phyloP scores from a whole-genome alignment of 2,113 vertebrate genomes.

The Ginglymostoma cirratum region DNA sequence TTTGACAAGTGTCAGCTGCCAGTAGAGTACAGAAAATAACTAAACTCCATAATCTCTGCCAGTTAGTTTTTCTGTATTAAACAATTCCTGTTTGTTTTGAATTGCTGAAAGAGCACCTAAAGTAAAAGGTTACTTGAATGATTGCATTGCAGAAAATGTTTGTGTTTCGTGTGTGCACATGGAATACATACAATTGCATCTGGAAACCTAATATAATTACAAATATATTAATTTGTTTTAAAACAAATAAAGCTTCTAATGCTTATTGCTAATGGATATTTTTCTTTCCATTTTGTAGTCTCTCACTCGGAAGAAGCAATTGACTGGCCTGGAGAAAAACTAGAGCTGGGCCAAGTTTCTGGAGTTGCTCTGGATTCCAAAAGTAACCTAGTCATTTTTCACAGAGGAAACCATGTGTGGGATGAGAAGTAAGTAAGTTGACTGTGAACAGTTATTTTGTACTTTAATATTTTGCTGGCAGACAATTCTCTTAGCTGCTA shows the following conservation, averaged over 20 bases:
- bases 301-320: constrained; percentile 71
- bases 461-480: neutral
- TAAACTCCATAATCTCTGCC: neutral
- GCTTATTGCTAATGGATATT: neutral
- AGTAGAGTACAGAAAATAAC: neutral
- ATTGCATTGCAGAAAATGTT: neutral
- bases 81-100: neutral
- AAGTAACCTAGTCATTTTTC: constrained; percentile 86
- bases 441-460: neutral
- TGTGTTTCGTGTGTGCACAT: neutral
- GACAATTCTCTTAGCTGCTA: neutral
- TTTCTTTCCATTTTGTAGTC: constrained; percentile 52
- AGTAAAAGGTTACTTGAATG: neutral
- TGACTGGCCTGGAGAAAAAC: constrained; percentile 70
- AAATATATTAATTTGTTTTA: neutral
- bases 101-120: neutral
- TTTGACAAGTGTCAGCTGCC: neutral
- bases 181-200: neutral
- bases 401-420: constrained; percentile 86
- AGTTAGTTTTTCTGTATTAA: neutral
- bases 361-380: constrained; percentile 77
- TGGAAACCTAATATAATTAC: neutral
- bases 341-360: constrained; percentile 85
- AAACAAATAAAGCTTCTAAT: neutral
- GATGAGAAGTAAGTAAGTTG: constrained; percentile 72